Conservation (phyloP, 2,888 invertebrate genomes). For the Patella depressa region DNA sequence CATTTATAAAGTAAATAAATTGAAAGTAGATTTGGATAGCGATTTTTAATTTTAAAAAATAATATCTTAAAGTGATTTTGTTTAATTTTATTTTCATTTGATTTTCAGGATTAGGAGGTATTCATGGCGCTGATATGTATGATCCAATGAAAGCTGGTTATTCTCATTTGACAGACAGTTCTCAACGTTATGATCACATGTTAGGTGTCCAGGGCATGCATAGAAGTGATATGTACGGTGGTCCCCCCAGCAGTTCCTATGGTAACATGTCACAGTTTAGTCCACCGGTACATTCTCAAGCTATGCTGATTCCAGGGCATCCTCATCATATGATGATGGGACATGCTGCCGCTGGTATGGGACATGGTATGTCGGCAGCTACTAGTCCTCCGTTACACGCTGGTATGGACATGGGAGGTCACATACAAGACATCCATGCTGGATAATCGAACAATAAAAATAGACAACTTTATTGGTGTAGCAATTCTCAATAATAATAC, state of each 20-base stretch:
- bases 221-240: slow-evolving; percentile 68
- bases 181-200: slow-evolving; percentile 60
- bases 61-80: no score
- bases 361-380: slow-evolving; percentile 70
- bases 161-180: slow-evolving; percentile 59
- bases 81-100: not conserved
- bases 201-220: slow-evolving; percentile 61
- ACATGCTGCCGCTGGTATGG: slow-evolving; percentile 68
- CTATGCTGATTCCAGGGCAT: slow-evolving; percentile 73
- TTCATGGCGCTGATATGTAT: slow-evolving; percentile 63
- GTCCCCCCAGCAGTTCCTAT: slow-evolving; percentile 67
- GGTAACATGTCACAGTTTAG: slow-evolving; percentile 72
- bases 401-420: slow-evolving; percentile 68
- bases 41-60: no score
- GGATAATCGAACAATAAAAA: slow-evolving; percentile 40
- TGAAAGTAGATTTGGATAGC: no score
- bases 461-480: not conserved
- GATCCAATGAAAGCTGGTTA: slow-evolving; percentile 67
- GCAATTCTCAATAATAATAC: not conserved
- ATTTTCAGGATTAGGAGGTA: slow-evolving; percentile 58
- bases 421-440: slow-evolving; percentile 71
- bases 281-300: slow-evolving; percentile 71
- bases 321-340: slow-evolving; percentile 74
- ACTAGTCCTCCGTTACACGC: slow-evolving; percentile 71
- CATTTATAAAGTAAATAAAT: no score